Evolutionary conservation across 1,140 invertebrate genomes (phyloP).

Genomic region (Globodera rostochiensis): DNA sequence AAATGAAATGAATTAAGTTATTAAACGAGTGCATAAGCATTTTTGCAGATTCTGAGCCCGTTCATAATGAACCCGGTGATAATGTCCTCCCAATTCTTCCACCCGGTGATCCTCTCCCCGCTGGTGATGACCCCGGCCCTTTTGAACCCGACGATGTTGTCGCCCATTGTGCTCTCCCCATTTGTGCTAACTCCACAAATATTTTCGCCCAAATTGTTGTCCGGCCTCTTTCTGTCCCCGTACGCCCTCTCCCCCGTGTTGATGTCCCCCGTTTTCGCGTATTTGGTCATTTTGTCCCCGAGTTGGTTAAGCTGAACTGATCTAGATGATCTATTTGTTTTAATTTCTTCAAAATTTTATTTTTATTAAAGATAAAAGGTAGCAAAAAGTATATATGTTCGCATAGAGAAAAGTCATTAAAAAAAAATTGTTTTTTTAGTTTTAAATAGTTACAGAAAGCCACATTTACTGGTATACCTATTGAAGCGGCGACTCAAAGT

Average conservation of each 20-base stretch:
- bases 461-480: too few relatives aligned
- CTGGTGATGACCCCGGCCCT: conserved; percentile 39
- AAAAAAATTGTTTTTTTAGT: too few relatives aligned
- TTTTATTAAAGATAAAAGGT: too few relatives aligned
- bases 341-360: too few relatives aligned
- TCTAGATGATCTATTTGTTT: too few relatives aligned
- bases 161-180: conserved; percentile 37
- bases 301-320: conserved; percentile 41
- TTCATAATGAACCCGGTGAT: conserved; percentile 48
- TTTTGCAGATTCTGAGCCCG: conserved; percentile 48
- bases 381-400: too few relatives aligned
- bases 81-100: conserved; percentile 36
- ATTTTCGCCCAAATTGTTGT: conserved; percentile 30
- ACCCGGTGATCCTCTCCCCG: conserved; percentile 38
- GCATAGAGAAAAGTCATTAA: too few relatives aligned
- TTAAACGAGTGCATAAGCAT: not conserved
- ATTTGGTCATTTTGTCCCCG: conserved; percentile 37
- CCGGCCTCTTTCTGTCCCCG: conserved; percentile 34
- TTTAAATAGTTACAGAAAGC: too few relatives aligned
- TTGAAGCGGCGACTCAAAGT: too few relatives aligned
- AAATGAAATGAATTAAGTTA: too few relatives aligned
- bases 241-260: conserved; percentile 41
- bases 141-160: conserved; percentile 48
- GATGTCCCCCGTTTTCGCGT: conserved; percentile 15
- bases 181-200: conserved; percentile 46